These are phyloP conservation scores for Semnopithecus entellus DNA, from an alignment of 2,113 vertebrate genomes.

Conservation along the genomic window DNA sequence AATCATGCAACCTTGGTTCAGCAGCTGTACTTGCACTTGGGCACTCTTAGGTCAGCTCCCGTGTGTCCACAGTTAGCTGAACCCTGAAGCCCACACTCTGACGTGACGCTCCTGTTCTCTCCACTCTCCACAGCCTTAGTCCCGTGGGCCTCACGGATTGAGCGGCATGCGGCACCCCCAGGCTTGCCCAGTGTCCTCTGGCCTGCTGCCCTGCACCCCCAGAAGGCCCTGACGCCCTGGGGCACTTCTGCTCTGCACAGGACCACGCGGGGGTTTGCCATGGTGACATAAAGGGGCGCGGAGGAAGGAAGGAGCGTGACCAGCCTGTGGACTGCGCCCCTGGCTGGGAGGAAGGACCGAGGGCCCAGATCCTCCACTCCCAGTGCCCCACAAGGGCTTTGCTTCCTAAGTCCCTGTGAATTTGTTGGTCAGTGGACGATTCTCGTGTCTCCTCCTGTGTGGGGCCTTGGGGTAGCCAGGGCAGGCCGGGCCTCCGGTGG, in stretches of 20 bases:
- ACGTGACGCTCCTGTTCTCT: conserved; percentile 26
- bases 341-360: conserved; percentile 71
- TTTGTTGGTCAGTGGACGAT: conserved; percentile 77
- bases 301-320: conserved; percentile 80
- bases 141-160: neutral
- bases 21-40: neutral
- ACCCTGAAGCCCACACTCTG: neutral
- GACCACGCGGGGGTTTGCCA: conserved; percentile 90
- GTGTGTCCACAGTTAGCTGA: neutral
- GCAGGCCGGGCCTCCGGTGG: conserved; percentile 77
- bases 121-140: conserved; percentile 50
- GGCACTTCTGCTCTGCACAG: conserved; percentile 83
- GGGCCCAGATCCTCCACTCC: conserved; percentile 11
- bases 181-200: neutral
- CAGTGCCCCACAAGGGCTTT: conserved; percentile 62
- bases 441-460: conserved; percentile 4
- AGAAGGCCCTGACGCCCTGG: conserved; percentile 78
- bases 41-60: neutral
- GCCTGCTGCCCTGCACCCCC: neutral
- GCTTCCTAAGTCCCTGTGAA: conserved; percentile 77
- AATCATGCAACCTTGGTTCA: neutral
- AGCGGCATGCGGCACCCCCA: conserved; percentile 49
- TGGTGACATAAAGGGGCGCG: conserved; percentile 96
- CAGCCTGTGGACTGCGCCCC: conserved; percentile 72
- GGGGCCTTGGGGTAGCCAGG: conserved; percentile 69